These are phyloP conservation scores for Slavum lentiscoides DNA, from an alignment of 2,888 invertebrate genomes.

Conservation along the genomic window DNA sequence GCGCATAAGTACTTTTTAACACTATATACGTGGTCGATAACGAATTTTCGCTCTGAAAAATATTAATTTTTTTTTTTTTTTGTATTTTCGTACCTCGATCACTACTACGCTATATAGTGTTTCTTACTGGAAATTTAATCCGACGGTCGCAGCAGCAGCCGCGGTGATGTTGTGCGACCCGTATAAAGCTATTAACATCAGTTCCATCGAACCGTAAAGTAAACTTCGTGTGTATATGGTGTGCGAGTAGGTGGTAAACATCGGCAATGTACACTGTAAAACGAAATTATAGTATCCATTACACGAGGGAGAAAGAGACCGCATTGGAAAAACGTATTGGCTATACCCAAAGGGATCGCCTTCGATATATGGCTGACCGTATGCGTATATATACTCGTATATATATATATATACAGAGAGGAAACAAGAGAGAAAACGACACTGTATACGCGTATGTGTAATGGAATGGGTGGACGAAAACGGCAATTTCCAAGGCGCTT, in stretches of 20 bases:
- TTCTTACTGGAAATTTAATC: slow-evolving; percentile 3
- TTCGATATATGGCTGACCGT: neutral
- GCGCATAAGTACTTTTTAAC: too few species aligned
- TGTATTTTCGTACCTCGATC: too few species aligned
- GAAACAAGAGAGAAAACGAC: too few species aligned
- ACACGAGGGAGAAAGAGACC: slow-evolving; percentile 23
- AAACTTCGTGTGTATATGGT: neutral
- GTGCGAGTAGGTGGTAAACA: neutral
- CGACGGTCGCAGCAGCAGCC: neutral
- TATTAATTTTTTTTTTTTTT: too few species aligned
- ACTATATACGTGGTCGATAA: too few species aligned
- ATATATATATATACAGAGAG: slow-evolving; percentile 13
- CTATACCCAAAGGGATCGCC: slow-evolving; percentile 14
- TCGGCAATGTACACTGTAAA: slow-evolving; percentile 22
- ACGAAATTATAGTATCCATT: slow-evolving; percentile 41
- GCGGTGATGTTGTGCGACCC: neutral
- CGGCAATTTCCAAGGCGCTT: too few species aligned
- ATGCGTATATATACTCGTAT: neutral
- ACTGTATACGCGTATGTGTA: too few species aligned
- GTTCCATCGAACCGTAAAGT: slow-evolving; percentile 9
- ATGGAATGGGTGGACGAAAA: too few species aligned
- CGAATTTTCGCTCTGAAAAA: too few species aligned
- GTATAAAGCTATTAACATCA: slow-evolving; percentile 27
- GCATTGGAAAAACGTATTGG: slow-evolving; percentile 33
- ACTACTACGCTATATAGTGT: too few species aligned